phyloP scores from a whole-genome alignment of 1,140 invertebrate genomes.

The Aphelenchoides fujianensis region DNA sequence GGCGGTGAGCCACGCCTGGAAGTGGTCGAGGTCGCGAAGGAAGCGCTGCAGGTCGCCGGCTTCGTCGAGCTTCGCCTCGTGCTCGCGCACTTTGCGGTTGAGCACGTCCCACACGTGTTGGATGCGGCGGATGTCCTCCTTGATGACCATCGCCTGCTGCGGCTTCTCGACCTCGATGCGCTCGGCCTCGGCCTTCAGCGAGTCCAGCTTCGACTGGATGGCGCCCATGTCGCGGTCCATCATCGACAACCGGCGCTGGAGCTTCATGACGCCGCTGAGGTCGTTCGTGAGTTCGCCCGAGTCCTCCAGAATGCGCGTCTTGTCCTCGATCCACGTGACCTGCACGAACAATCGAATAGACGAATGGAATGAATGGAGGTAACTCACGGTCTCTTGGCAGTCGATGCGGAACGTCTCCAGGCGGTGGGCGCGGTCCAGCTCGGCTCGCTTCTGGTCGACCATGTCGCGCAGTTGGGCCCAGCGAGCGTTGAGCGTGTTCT shows the following conservation, averaged over 20 bases:
- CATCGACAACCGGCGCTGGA: constrained; percentile 81
- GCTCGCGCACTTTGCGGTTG: constrained; percentile 85
- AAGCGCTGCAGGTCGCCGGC: constrained; percentile 96
- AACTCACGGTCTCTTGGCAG: constrained; percentile 82
- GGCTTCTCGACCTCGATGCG: constrained; percentile 87
- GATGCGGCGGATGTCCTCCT: constrained; percentile 84
- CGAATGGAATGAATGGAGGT: no score
- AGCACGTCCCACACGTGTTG: constrained; percentile 83
- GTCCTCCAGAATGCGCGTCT: constrained; percentile 80
- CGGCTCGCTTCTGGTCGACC: constrained; percentile 87
- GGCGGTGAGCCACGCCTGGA: constrained; percentile 97
- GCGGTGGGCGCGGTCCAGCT: constrained; percentile 89
- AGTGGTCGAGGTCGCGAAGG: constrained; percentile 96
- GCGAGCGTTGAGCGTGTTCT: constrained; percentile 72
- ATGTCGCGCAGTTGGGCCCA: constrained; percentile 74
- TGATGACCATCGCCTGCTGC: constrained; percentile 86
- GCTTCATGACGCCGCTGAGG: constrained; percentile 73
- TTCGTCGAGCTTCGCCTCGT: constrained; percentile 95
- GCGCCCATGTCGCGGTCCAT: constrained; percentile 98
- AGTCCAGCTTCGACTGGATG: constrained; percentile 91
- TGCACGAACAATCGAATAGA: no score
- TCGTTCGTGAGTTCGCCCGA: constrained; percentile 64
- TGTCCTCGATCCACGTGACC: constrained; percentile 99
- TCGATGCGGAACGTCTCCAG: constrained; percentile 99
- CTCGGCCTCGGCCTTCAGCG: constrained; percentile 84